Evolutionary conservation across 2,797 vertebrate genomes (phyloP).

Genomic region (Gymnodraco acuticeps): DNA sequence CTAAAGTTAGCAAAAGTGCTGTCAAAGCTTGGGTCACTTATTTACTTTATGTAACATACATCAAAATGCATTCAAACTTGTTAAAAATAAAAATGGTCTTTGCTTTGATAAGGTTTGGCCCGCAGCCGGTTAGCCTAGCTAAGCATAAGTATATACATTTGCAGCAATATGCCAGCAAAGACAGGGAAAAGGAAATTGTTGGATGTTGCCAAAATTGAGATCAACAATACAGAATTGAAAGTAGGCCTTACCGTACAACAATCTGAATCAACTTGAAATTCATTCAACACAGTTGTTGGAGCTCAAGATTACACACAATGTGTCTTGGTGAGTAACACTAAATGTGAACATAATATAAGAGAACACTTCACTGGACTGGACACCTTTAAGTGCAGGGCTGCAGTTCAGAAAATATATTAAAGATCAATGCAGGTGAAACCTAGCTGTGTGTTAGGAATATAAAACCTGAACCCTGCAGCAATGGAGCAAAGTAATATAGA

Average conservation of each 20-base stretch:
- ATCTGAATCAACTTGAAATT: not conserved
- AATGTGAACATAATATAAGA: not conserved
- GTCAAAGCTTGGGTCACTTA: no score
- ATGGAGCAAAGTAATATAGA: conserved; percentile 3
- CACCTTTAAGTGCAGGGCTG: conserved; percentile 12
- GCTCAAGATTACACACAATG: not conserved
- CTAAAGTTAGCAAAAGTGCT: no score
- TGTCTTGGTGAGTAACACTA: not conserved
- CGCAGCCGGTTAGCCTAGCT: not conserved
- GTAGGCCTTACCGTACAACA: not conserved
- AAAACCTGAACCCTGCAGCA: conserved; percentile 18
- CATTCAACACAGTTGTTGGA: not conserved
- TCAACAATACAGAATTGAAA: not conserved
- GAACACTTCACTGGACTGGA: not conserved
- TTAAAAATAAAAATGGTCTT: not conserved
- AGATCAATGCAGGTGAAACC: conserved; percentile 17
- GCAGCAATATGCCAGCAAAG: not conserved
- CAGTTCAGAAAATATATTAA: conserved; percentile 11
- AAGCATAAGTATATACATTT: not conserved
- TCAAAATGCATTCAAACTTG: no score
- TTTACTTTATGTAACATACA: no score
- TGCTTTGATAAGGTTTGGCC: no score
- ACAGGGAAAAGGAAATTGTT: not conserved
- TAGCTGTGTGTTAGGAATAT: conserved; percentile 2
- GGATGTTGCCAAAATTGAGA: not conserved